phyloP scores from a whole-genome alignment of 2,888 invertebrate species.

The Dastarcus helophoroides region DNA sequence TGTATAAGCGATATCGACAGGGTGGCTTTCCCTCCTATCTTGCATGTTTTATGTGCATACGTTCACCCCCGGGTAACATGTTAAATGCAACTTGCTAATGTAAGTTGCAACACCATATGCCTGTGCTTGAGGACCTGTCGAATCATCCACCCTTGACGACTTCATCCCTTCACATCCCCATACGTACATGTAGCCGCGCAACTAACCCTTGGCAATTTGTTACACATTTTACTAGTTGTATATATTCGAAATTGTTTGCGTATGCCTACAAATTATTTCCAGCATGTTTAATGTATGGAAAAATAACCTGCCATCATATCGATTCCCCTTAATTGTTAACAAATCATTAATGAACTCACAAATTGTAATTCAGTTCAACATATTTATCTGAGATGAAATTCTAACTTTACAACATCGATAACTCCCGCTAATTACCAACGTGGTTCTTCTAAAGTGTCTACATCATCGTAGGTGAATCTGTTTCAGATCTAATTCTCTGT shows the following conservation, averaged over 20 bases:
- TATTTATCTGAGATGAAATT: too few relatives aligned
- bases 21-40: constrained; percentile 24
- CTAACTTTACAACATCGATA: too few relatives aligned
- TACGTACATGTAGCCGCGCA: constrained; percentile 7
- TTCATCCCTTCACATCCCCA: constrained; percentile 6
- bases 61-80: constrained; percentile 24
- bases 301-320: too few relatives aligned
- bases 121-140: constrained; percentile 31
- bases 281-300: constrained; percentile 13
- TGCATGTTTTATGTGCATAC: constrained; percentile 34
- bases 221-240: constrained; percentile 21
- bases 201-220: constrained; percentile 18
- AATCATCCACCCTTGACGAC: constrained; percentile 19
- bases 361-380: too few relatives aligned
- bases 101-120: constrained; percentile 36
- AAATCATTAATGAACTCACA: too few relatives aligned
- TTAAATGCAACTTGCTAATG: constrained; percentile 34
- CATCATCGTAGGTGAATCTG: too few relatives aligned
- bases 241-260: too few relatives aligned
- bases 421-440: too few relatives aligned
- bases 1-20: constrained; percentile 30
- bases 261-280: constrained; percentile 17
- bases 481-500: too few relatives aligned
- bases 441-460: too few relatives aligned
- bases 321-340: too few relatives aligned